Evolutionary conservation across 2,888 invertebrate genomes (phyloP).

Genomic region (Drosophila subsilvestris): DNA sequence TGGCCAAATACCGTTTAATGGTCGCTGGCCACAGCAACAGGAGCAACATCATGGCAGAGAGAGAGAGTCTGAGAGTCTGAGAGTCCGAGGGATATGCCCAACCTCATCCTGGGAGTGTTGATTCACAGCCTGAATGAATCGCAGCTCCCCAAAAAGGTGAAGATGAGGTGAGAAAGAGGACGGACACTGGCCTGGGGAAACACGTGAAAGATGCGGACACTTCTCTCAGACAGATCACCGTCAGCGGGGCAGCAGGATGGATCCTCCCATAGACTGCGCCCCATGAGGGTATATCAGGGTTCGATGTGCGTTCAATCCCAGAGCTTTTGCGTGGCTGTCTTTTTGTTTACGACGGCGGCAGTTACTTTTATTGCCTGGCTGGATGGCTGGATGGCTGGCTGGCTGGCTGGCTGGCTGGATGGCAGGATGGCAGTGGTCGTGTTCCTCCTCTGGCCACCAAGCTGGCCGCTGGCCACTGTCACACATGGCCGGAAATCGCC

Average conservation of each 20-base stretch:
- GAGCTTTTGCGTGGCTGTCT: constrained; percentile 17
- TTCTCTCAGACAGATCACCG: background rate
- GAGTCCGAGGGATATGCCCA: background rate
- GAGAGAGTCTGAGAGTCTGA: background rate
- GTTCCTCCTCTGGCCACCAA: background rate
- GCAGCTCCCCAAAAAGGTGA: background rate
- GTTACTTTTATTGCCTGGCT: constrained; percentile 67
- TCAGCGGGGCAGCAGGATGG: too few relatives aligned
- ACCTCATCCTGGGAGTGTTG: background rate
- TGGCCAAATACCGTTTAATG: constrained; percentile 82
- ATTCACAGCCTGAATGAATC: background rate
- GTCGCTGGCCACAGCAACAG: constrained; percentile 57
- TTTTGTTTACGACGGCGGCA: constrained; percentile 56
- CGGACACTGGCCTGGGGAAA: background rate
- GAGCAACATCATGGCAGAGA: background rate
- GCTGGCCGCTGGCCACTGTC: constrained; percentile 62
- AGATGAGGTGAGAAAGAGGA: background rate
- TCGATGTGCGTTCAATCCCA: background rate
- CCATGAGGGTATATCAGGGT: constrained; percentile 6
- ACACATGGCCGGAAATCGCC: constrained; percentile 78
- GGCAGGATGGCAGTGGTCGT: background rate
- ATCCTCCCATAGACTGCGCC: background rate
- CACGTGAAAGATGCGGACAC: background rate
- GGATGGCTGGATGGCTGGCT: background rate
- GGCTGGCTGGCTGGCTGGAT: too few relatives aligned